Evolutionary conservation across 2,797 vertebrate genomes (phyloP).

Genomic region (Chelon auratus): DNA sequence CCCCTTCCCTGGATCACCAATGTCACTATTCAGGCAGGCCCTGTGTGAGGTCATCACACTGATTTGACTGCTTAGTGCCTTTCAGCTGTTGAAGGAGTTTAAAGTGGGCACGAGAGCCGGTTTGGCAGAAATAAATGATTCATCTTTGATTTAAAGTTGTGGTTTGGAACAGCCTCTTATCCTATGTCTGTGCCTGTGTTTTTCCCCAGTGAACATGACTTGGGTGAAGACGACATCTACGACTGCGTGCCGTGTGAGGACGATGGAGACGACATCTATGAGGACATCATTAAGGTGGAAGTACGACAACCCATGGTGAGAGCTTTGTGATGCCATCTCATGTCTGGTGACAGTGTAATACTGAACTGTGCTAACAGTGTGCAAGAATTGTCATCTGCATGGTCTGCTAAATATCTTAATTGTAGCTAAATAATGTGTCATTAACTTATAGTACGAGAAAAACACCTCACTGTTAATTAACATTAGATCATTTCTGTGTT

Average conservation of each 20-base stretch:
- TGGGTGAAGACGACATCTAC: constrained; percentile 97
- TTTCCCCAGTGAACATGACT: constrained; percentile 91
- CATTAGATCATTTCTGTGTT: constrained; percentile 4
- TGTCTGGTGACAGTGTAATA: background rate
- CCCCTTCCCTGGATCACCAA: background rate
- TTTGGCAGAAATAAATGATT: background rate
- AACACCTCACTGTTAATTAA: constrained; percentile 5
- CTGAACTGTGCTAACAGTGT: background rate
- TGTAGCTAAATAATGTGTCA: too few species aligned
- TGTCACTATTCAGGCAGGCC: constrained; percentile 4
- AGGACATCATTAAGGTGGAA: constrained; percentile 99
- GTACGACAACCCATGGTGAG: constrained; percentile 98
- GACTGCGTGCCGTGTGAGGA: constrained; percentile 98
- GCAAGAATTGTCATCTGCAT: constrained; percentile 12
- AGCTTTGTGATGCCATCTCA: background rate
- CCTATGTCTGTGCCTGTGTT: constrained; percentile 2
- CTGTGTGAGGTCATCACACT: constrained; percentile 13
- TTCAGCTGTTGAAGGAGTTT: constrained; percentile 17
- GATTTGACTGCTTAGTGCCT: constrained; percentile 13
- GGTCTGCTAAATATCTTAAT: background rate
- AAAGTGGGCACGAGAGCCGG: background rate
- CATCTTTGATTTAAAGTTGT: background rate
- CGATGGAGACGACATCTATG: constrained; percentile 97
- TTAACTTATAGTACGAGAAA: too few species aligned
- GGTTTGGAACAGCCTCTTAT: constrained; percentile 2